Evolutionary conservation across 2,113 vertebrate genomes (phyloP).

Genomic region (Hippocampus guttulatus): DNA sequence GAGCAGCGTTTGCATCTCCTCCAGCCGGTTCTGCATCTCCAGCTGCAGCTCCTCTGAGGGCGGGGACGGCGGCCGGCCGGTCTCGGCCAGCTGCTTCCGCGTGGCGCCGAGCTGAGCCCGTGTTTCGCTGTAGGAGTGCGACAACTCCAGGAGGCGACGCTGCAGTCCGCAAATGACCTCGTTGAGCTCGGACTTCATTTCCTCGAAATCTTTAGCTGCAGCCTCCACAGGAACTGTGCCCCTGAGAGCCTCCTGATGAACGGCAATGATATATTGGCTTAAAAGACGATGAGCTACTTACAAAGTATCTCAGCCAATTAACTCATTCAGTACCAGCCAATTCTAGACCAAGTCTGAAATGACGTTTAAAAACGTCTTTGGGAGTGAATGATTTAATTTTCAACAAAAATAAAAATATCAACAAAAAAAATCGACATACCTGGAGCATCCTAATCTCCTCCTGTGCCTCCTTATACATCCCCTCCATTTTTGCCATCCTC

Average conservation of each 20-base stretch:
- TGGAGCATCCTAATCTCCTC: constrained; percentile 84
- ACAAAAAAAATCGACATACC: constrained; percentile 29
- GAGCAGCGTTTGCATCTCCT: constrained; percentile 76
- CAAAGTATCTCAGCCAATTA: too few species aligned
- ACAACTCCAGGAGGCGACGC: constrained; percentile 82
- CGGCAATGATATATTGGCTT: background rate
- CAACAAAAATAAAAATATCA: too few species aligned
- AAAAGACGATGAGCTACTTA: background rate
- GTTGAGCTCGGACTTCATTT: constrained; percentile 77
- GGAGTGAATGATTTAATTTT: too few species aligned
- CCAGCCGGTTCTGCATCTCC: constrained; percentile 61
- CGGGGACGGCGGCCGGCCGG: constrained; percentile 5
- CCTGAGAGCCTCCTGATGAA: constrained; percentile 76
- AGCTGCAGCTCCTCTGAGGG: constrained; percentile 40
- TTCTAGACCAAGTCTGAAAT: too few species aligned
- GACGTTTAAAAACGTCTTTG: too few species aligned
- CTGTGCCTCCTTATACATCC: constrained; percentile 83
- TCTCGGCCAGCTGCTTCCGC: constrained; percentile 68
- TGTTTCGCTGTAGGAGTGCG: constrained; percentile 86
- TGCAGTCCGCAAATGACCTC: constrained; percentile 81
- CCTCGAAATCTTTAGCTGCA: constrained; percentile 77
- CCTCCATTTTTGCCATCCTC: constrained; percentile 70
- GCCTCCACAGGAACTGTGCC: constrained; percentile 75
- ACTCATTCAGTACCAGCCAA: too few species aligned
- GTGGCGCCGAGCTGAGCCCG: constrained; percentile 78